Conservation (phyloP, 2,113 vertebrate species). For the Pavo muticus region DNA sequence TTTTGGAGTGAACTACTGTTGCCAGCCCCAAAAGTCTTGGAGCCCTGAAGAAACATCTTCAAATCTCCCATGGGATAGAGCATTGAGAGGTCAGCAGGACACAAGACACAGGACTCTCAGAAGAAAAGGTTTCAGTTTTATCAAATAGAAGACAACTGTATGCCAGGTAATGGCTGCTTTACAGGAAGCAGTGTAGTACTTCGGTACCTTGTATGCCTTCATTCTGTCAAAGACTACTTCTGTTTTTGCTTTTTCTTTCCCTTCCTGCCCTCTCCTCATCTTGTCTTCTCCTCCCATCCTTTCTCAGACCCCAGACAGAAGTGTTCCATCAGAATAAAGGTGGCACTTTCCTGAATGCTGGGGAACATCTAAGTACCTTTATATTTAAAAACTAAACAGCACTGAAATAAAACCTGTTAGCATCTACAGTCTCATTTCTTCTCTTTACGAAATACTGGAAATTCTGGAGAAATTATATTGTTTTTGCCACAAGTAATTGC, state of each 20-base stretch:
- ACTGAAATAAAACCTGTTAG: not conserved
- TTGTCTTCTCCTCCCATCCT: not conserved
- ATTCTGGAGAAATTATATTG: not conserved
- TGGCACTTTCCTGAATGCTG: not conserved
- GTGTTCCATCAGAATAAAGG: not conserved
- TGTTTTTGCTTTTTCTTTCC: not conserved
- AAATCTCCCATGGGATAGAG: not conserved
- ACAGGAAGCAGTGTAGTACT: not conserved
- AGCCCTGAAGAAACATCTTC: not conserved
- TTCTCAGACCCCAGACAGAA: not conserved
- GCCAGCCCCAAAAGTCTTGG: not conserved
- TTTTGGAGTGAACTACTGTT: no score
- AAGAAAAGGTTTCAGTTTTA: not conserved
- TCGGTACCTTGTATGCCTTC: not conserved
- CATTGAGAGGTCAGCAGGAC: not conserved
- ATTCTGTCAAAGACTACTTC: not conserved
- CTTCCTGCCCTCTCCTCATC: not conserved
- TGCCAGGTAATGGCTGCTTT: not conserved
- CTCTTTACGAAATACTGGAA: not conserved
- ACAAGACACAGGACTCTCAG: not conserved
- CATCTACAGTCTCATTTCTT: not conserved
- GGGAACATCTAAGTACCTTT: not conserved
- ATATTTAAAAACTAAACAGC: constrained; percentile 3
- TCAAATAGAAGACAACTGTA: not conserved
- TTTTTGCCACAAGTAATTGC: not conserved